Conservation (phyloP, 2,888 invertebrate genomes). For the Vannuccia rotundouncinata region DNA sequence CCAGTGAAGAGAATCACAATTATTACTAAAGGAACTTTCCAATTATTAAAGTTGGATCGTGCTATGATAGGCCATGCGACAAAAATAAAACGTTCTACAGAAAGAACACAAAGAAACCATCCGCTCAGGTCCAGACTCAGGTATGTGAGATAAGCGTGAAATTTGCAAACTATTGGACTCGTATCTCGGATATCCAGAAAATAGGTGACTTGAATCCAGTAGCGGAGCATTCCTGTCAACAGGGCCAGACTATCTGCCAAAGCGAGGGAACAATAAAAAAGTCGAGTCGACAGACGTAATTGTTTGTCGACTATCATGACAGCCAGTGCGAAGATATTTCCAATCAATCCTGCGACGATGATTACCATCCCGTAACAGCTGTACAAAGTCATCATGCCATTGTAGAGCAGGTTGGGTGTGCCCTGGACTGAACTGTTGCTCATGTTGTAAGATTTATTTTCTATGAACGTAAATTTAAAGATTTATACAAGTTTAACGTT, state of each 20-base stretch:
- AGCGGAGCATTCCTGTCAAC: neutral
- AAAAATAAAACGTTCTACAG: neutral
- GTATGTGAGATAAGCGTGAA: neutral
- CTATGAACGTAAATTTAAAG: no score
- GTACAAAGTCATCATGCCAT: no score
- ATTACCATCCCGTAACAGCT: no score
- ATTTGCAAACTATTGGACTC: neutral
- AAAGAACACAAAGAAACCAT: neutral
- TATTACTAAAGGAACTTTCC: no score
- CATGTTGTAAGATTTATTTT: no score
- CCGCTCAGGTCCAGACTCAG: neutral
- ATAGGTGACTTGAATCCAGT: neutral
- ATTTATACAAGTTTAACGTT: no score
- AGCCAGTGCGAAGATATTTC: neutral
- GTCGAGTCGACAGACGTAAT: neutral
- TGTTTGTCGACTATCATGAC: neutral
- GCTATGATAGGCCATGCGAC: neutral
- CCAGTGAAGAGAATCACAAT: no score
- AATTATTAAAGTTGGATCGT: no score
- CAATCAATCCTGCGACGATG: neutral
- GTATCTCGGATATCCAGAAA: neutral
- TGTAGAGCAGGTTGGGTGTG: no score
- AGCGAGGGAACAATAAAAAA: neutral
- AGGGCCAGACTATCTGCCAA: neutral
- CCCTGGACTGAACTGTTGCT: no score